A percentile compares a stretch with the other conserved stretches of the same genome.
Conservation (phyloP, 2,888 invertebrate species). For the Cheilosia soror region DNA sequence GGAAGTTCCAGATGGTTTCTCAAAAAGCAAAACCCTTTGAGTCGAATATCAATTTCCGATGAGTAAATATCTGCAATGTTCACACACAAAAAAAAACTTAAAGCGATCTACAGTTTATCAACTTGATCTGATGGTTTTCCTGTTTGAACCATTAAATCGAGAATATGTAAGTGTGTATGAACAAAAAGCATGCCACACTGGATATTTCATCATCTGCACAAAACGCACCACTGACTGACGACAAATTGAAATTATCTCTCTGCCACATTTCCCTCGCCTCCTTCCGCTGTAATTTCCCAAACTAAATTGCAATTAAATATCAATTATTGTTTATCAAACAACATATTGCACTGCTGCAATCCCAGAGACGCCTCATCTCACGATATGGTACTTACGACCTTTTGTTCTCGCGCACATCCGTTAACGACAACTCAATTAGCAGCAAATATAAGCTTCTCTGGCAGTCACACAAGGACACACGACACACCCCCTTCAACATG, state of each 20-base stretch:
- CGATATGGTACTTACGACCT: constrained; percentile 24
- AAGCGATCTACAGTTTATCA: no score
- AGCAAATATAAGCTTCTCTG: constrained; percentile 51
- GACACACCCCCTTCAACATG: neutral
- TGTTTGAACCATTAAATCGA: no score
- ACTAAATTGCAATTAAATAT: constrained; percentile 65
- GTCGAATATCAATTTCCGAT: no score
- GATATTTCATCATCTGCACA: neutral
- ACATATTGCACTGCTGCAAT: constrained; percentile 48
- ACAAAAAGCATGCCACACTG: neutral
- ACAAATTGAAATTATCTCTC: neutral
- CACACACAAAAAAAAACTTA: no score
- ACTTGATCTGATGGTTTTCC: no score
- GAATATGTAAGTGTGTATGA: no score
- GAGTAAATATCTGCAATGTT: no score
- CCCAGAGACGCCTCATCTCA: constrained; percentile 12
- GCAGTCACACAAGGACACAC: constrained; percentile 2
- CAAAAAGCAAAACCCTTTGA: no score
- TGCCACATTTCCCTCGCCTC: neutral
- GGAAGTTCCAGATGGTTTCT: no score
- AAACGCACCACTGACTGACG: neutral
- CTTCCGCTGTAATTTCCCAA: neutral
- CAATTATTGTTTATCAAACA: constrained; percentile 68
- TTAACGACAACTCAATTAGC: constrained; percentile 75
- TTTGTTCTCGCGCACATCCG: constrained; percentile 68